Evolutionary conservation across 2,888 invertebrate genomes (phyloP).

Genomic region (Andricus curvator): DNA sequence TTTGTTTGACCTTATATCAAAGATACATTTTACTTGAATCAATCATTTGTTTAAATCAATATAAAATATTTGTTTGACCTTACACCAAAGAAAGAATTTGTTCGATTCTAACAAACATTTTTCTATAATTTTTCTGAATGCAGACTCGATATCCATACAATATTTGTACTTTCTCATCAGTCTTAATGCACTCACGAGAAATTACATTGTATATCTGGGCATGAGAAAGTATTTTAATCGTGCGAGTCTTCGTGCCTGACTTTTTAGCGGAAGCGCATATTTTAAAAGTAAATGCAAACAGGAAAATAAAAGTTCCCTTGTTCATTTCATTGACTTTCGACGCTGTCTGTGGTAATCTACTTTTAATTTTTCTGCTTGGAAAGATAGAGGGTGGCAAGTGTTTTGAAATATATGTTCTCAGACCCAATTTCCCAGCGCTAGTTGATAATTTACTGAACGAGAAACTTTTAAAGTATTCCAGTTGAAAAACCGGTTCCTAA

Average conservation of each 20-base stretch:
- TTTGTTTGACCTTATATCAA: too few relatives aligned
- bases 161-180: conserved; percentile 32
- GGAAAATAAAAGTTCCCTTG: conserved; percentile 14
- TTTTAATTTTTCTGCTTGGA: background rate
- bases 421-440: background rate
- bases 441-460: conserved; percentile 1
- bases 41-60: too few relatives aligned
- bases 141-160: background rate
- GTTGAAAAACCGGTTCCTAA: background rate
- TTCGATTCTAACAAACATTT: too few relatives aligned
- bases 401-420: background rate
- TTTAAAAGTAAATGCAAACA: conserved; percentile 36
- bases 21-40: too few relatives aligned
- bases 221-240: conserved; percentile 41
- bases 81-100: too few relatives aligned
- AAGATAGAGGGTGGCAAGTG: background rate
- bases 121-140: background rate
- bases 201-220: conserved; percentile 22
- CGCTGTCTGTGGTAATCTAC: conserved; percentile 7
- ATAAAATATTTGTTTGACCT: too few relatives aligned
- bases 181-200: background rate
- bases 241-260: conserved; percentile 25
- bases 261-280: conserved; percentile 36
- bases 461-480: background rate
- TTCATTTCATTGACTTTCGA: conserved; percentile 31